These are phyloP conservation scores for Phengaris alcon DNA, from an alignment of 2,888 invertebrate species.

Conservation along the genomic window DNA sequence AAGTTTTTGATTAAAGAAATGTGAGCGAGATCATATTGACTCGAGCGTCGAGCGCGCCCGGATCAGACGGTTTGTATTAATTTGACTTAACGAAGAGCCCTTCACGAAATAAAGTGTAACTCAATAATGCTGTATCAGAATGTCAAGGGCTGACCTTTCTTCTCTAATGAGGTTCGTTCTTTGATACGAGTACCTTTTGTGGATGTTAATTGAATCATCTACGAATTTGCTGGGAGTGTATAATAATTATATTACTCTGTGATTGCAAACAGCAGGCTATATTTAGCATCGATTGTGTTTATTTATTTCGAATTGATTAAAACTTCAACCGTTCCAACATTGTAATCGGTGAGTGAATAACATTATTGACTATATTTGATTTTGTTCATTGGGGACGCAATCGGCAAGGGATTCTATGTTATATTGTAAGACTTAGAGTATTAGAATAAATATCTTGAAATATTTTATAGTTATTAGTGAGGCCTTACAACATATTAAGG, in stretches of 20 bases:
- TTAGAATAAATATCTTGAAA: too few species aligned
- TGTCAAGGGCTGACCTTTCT: conserved; percentile 47
- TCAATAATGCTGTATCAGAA: conserved; percentile 37
- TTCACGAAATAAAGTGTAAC: conserved; percentile 31
- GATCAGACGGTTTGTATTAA: conserved; percentile 21
- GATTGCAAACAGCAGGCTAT: neutral
- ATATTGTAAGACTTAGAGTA: too few species aligned
- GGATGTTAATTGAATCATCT: conserved; percentile 35
- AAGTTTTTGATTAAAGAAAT: conserved; percentile 6
- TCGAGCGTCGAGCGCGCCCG: neutral
- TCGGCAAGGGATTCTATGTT: too few species aligned
- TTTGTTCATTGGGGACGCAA: too few species aligned
- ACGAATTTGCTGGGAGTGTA: neutral
- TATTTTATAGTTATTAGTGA: neutral
- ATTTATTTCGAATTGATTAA: neutral
- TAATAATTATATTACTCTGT: conserved; percentile 6
- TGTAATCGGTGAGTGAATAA: too few species aligned
- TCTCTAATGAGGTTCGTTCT: conserved; percentile 41
- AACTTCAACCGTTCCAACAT: neutral
- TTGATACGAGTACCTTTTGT: conserved; percentile 39
- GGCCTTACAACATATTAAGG: neutral
- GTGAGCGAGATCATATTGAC: conserved; percentile 15
- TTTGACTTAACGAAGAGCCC: conserved; percentile 28
- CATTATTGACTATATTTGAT: too few species aligned
- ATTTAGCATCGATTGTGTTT: neutral